Evolutionary conservation across 2,888 invertebrate species (phyloP).

Genomic region (Ypsolopha sequella): DNA sequence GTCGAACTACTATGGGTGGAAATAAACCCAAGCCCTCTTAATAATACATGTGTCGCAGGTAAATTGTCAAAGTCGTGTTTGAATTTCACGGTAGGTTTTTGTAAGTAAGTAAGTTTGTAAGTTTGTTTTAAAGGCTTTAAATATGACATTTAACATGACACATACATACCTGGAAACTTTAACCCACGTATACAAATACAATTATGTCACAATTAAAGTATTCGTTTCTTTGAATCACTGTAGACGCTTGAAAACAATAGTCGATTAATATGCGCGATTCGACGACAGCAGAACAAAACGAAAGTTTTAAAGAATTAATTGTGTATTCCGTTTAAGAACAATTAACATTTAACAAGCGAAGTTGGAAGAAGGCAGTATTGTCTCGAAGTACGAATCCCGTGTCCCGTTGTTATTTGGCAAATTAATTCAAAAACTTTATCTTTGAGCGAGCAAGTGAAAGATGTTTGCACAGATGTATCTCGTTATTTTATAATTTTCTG

Average conservation of each 20-base stretch:
- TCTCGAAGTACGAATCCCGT: conserved; percentile 55
- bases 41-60: too few species aligned
- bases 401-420: conserved; percentile 61
- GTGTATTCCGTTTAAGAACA: conserved; percentile 44
- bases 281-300: conserved; percentile 1
- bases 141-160: too few species aligned
- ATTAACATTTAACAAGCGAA: conserved; percentile 63
- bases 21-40: too few species aligned
- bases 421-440: conserved; percentile 61
- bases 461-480: conserved; percentile 49
- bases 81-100: too few species aligned
- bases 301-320: conserved; percentile 12
- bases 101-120: too few species aligned
- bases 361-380: conserved; percentile 21
- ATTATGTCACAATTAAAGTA: not conserved
- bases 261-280: conserved; percentile 10
- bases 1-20: too few species aligned
- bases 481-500: conserved; percentile 24
- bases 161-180: too few species aligned
- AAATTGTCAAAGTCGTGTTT: too few species aligned
- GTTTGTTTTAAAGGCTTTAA: too few species aligned
- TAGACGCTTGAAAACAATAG: not conserved
- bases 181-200: too few species aligned
- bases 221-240: not conserved
- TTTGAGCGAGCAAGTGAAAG: conserved; percentile 49